Conservation (phyloP, 2,888 invertebrate species). For the Caenorhabditis sp. region DNA sequence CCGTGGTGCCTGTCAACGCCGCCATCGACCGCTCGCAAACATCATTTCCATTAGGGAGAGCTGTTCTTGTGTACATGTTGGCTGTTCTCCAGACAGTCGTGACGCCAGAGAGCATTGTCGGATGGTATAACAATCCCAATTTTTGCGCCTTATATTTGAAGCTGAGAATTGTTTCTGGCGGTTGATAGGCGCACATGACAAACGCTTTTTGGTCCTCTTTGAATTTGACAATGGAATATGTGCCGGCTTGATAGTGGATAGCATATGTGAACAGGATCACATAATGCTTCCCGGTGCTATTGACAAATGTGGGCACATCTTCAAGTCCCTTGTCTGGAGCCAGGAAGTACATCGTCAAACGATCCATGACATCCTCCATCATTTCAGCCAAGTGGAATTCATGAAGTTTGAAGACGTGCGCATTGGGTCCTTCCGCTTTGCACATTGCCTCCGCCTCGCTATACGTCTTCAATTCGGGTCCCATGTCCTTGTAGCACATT, state of each 20-base stretch:
- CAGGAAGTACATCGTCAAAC: neutral
- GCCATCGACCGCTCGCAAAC: neutral
- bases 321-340: neutral
- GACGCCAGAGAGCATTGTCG: neutral
- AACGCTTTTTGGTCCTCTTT: neutral
- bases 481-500: neutral
- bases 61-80: neutral
- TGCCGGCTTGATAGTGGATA: neutral
- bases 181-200: neutral
- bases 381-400: neutral
- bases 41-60: neutral
- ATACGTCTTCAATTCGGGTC: neutral
- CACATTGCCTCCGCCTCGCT: neutral
- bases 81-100: neutral
- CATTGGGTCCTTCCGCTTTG: neutral
- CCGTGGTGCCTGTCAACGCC: neutral
- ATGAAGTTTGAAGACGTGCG: neutral
- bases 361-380: neutral
- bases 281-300: neutral
- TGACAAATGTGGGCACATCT: neutral
- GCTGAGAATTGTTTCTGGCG: neutral
- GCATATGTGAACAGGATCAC: neutral
- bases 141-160: neutral
- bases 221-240: neutral
- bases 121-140: neutral